phyloP scores from a whole-genome alignment of 2,888 invertebrate species.

The Diachrysia chrysitis region DNA sequence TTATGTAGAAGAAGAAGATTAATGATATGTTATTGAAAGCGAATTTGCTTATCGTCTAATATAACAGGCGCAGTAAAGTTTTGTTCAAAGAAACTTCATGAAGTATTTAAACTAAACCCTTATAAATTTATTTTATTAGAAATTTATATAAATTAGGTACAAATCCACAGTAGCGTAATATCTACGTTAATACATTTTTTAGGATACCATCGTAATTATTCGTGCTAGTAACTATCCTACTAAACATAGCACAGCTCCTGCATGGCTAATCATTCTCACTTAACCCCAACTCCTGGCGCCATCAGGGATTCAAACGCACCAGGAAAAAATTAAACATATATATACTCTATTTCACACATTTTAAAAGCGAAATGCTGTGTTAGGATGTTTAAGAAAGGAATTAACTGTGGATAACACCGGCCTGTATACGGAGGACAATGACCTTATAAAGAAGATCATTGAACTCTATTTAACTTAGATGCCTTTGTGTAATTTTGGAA shows the following conservation, averaged over 20 bases:
- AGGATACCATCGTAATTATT: conserved; percentile 7
- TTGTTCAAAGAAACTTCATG: no score
- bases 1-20: no score
- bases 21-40: no score
- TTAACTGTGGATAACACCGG: background rate
- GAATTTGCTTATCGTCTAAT: no score
- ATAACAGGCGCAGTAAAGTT: no score
- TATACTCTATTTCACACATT: conserved; percentile 49
- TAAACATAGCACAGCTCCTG: conserved; percentile 49
- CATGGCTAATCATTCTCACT: conserved; percentile 70
- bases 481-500: background rate
- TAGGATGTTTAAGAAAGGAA: background rate
- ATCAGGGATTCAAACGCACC: conserved; percentile 59
- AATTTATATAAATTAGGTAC: no score
- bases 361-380: conserved; percentile 50
- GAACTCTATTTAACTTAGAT: background rate
- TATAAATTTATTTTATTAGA: no score
- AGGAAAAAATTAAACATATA: conserved; percentile 52
- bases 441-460: background rate
- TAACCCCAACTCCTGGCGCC: conserved; percentile 61
- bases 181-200: background rate
- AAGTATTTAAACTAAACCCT: no score
- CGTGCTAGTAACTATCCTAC: conserved; percentile 25
- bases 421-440: background rate
- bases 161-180: no score